Evolutionary conservation across 2,797 vertebrate genomes (phyloP), one percentile per base, ranked within the genome.

Genomic region (Falco novaeseelandiae): DNA sequence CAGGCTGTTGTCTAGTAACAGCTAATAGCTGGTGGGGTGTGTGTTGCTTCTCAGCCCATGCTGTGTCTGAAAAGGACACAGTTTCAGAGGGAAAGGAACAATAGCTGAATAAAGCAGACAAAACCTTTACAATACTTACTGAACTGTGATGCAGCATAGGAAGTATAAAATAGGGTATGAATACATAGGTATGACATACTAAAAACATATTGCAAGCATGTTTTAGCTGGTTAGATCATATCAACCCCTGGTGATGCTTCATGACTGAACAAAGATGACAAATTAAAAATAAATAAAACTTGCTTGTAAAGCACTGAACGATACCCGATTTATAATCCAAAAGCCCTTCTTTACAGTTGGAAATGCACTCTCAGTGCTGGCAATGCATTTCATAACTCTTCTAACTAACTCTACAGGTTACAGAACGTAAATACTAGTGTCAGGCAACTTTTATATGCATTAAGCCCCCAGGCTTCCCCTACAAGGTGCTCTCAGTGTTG

Each of bases 1-100:
- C 0, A 1, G 23, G 38, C 38, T 38, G 23, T 6, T 44, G 19
- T 55, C 69, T n/a, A 5, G 6, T 14, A 44, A 10, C 8, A 8
- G 25, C 25, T 29, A 20, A 21, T 7, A 42, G 46, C 22, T 21
- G 3, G 10, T 9, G 29, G 14, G 46, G 8, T 9, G 36, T 19
- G 32, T 58, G 52, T 32, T 67, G 12, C 40, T 74, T 27, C 52
- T 44, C 36, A 34, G 10, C 29, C 26, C 0, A 0, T 19, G n/a
- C 26, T 73, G 15, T 3, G 5, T 44, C 21, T 32, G 17, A 22
- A 19, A 26, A 59, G 18, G 30, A 14, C 6, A 1, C 44, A 36
- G 9, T 32, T 61, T 55, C 38, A 38, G 27, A 46, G n/a, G 19
- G 42, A 16, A 22, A 36, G 22, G 22, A 84, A 34, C 4, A n/a